phyloP scores from a whole-genome alignment of 2,797 vertebrate genomes.

The Mormyrops boulengeri region DNA sequence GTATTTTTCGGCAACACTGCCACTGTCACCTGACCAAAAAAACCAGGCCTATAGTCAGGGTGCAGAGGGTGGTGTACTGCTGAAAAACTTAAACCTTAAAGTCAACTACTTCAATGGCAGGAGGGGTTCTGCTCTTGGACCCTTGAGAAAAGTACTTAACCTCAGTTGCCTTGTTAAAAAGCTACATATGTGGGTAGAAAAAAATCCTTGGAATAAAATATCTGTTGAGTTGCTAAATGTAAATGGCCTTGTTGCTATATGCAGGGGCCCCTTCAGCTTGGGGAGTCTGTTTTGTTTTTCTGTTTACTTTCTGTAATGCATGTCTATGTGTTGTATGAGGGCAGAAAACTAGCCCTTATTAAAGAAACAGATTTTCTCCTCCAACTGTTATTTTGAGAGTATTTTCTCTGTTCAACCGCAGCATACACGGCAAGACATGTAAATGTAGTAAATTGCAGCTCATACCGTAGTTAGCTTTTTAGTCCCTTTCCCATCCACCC shows the following conservation, averaged over 20 bases:
- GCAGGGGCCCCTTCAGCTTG: not conserved
- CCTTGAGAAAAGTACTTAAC: not conserved
- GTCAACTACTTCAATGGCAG: not conserved
- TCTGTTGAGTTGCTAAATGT: not conserved
- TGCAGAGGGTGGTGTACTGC: not conserved
- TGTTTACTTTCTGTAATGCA: not conserved
- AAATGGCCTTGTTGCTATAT: not conserved
- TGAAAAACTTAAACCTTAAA: not conserved
- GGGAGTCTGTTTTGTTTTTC: not conserved
- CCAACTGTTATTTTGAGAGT: not conserved
- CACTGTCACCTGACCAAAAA: not conserved
- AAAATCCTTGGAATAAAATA: not conserved
- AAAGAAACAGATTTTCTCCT: not conserved
- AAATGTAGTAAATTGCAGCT: not conserved
- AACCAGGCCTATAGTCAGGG: not conserved
- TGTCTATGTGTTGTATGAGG: not conserved
- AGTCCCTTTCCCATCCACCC: not conserved
- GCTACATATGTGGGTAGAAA: not conserved
- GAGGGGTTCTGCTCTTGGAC: not conserved
- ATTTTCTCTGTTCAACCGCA: not conserved
- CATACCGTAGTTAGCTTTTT: not conserved
- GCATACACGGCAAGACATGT: not conserved
- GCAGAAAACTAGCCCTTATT: not conserved
- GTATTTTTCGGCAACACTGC: not conserved
- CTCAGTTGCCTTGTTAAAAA: not conserved